Percentiles rank a stretch among this genome's conserved stretches.
Evolutionary conservation across 1,140 invertebrate species (phyloP).

Genomic region (Solen grandis): DNA sequence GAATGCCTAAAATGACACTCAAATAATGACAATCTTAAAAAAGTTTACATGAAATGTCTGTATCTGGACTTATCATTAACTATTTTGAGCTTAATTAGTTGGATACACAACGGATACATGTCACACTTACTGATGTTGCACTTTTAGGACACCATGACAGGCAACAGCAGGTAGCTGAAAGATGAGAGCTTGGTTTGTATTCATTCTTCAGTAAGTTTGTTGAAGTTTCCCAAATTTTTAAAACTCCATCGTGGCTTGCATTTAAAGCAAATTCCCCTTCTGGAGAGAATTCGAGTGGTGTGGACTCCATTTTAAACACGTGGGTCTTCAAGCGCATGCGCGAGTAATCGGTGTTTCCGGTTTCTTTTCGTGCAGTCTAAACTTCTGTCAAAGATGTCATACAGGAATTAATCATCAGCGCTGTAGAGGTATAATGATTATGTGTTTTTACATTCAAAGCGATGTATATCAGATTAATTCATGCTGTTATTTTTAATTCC

Average conservation of each 20-base stretch:
- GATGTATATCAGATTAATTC: too few relatives aligned
- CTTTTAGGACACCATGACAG: conserved; percentile 51
- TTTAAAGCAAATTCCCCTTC: conserved; percentile 34
- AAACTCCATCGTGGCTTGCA: conserved; percentile 37
- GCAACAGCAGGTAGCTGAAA: conserved; percentile 40
- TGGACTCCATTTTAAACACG: conserved; percentile 49
- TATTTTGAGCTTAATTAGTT: too few relatives aligned
- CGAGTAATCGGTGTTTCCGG: background rate
- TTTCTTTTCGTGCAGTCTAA: conserved; percentile 6
- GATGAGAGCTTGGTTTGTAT: conserved; percentile 51
- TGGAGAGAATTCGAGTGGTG: conserved; percentile 34
- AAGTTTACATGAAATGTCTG: too few relatives aligned
- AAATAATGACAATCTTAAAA: too few relatives aligned
- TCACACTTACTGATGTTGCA: too few relatives aligned
- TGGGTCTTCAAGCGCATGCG: conserved; percentile 38
- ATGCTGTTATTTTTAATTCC: too few relatives aligned
- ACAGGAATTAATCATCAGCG: background rate
- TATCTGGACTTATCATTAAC: too few relatives aligned
- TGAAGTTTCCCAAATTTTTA: conserved; percentile 52
- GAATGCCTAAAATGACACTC: too few relatives aligned
- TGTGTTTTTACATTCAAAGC: too few relatives aligned
- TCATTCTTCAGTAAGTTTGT: conserved; percentile 36
- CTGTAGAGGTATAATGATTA: background rate
- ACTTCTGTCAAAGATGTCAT: too few relatives aligned
- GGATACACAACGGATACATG: too few relatives aligned